Evolutionary conservation across 2,888 invertebrate species (phyloP).

Genomic region (Drosophila kokeensis): DNA sequence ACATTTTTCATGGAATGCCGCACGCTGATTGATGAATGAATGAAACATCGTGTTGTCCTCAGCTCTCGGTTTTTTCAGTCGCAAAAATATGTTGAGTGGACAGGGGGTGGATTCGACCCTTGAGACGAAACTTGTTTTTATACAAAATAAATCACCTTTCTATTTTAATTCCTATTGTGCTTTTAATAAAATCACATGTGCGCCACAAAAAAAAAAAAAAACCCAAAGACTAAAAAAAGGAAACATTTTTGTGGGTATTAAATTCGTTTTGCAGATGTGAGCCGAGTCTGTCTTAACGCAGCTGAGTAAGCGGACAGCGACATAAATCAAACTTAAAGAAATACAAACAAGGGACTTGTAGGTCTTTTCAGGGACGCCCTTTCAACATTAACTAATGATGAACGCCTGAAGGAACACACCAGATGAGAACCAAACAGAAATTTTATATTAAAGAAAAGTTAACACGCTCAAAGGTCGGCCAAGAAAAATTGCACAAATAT

Average conservation of each 20-base stretch:
- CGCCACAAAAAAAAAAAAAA: conserved; percentile 16
- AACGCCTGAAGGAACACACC: conserved; percentile 22
- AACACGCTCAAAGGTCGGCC: conserved; percentile 26
- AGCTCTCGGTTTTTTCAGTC: conserved; percentile 51
- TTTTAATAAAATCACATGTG: conserved; percentile 68
- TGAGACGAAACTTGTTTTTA: conserved; percentile 20
- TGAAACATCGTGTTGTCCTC: conserved; percentile 55
- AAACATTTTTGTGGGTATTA: conserved; percentile 41
- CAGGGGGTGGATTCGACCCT: conserved; percentile 21
- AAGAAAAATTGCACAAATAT: conserved; percentile 54
- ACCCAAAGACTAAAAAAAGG: conserved; percentile 15
- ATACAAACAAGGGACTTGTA: conserved; percentile 34
- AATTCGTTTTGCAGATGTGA: conserved; percentile 59
- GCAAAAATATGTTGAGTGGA: conserved; percentile 67
- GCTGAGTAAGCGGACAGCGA: conserved; percentile 47
- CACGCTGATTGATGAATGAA: conserved; percentile 76
- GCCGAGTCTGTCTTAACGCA: conserved; percentile 29
- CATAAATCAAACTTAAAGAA: conserved; percentile 70
- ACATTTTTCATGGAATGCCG: conserved; percentile 73
- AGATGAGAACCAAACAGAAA: conserved; percentile 33
- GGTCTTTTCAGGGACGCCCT: conserved; percentile 25
- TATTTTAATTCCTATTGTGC: conserved; percentile 57
- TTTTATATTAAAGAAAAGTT: conserved; percentile 30
- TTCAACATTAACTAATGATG: conserved; percentile 69
- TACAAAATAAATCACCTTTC: conserved; percentile 68